phyloP scores from a whole-genome alignment of 2,888 invertebrate species.

The Andricus quercusramuli region DNA sequence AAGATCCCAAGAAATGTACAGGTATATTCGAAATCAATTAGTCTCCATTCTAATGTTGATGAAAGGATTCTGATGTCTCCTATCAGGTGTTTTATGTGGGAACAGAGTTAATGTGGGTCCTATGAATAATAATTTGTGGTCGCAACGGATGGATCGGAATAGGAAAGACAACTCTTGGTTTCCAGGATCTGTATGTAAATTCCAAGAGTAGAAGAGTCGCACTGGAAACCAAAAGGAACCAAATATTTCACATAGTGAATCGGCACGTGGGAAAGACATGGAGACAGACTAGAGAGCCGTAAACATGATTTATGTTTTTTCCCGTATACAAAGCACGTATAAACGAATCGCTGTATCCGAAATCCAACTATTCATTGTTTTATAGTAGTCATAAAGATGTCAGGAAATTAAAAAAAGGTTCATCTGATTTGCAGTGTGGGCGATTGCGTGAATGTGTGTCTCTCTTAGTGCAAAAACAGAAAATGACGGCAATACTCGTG shows the following conservation, averaged over 20 bases:
- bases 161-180: conserved; percentile 14
- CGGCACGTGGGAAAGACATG: conserved; percentile 54
- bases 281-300: conserved; percentile 52
- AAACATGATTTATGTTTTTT: conserved; percentile 54
- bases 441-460: conserved; percentile 38
- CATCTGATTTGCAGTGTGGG: conserved; percentile 69
- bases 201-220: conserved; percentile 15
- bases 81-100: conserved; percentile 30
- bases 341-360: conserved; percentile 56
- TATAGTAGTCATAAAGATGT: conserved; percentile 72
- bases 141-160: conserved; percentile 1
- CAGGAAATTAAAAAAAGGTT: conserved; percentile 70
- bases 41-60: conserved; percentile 5
- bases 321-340: conserved; percentile 56
- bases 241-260: conserved; percentile 15
- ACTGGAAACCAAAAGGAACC: conserved; percentile 6
- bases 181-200: conserved; percentile 18
- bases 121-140: conserved; percentile 16
- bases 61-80: conserved; percentile 9
- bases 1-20: neutral
- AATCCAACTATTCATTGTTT: conserved; percentile 73
- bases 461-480: conserved; percentile 18
- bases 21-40: neutral
- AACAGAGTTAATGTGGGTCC: conserved; percentile 15
- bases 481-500: conserved; percentile 47